Conservation (phyloP, 2,888 invertebrate species). For the Hypolimnas misippus region DNA sequence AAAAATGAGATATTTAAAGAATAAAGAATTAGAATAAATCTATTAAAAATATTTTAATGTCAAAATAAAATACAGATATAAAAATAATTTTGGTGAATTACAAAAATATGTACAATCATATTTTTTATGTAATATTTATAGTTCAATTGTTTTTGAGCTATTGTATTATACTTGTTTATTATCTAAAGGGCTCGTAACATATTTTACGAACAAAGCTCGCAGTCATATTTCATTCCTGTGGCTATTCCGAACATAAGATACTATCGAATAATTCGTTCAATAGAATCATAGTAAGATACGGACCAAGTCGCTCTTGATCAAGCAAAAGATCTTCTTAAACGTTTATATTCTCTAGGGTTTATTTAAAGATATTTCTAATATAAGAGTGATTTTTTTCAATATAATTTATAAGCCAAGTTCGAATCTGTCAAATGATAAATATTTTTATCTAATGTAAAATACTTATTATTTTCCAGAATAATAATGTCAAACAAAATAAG, state of each 20-base stretch:
- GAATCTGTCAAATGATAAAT: not conserved
- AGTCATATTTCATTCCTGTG: slow-evolving; percentile 70
- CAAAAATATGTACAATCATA: too few relatives aligned
- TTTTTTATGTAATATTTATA: not conserved
- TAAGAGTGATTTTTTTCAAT: too few relatives aligned
- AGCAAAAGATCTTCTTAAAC: slow-evolving; percentile 45
- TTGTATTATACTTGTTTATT: slow-evolving; percentile 18
- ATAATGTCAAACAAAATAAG: too few relatives aligned
- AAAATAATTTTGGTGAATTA: not conserved
- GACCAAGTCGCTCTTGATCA: slow-evolving; percentile 60
- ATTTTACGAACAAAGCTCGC: slow-evolving; percentile 62
- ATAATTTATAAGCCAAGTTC: not conserved
- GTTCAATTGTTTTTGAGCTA: slow-evolving; percentile 16
- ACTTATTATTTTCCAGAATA: too few relatives aligned
- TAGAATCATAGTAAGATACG: slow-evolving; percentile 65
- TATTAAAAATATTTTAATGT: too few relatives aligned
- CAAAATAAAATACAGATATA: not conserved
- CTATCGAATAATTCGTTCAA: slow-evolving; percentile 68
- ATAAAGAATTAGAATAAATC: too few relatives aligned
- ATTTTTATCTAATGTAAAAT: too few relatives aligned
- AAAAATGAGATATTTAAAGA: too few relatives aligned
- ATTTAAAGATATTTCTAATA: slow-evolving; percentile 20
- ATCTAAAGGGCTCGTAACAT: slow-evolving; percentile 17
- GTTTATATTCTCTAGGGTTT: slow-evolving; percentile 51
- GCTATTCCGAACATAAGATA: slow-evolving; percentile 67